Conservation (phyloP, 2,113 vertebrate genomes). For the Thomomys bottae region DNA sequence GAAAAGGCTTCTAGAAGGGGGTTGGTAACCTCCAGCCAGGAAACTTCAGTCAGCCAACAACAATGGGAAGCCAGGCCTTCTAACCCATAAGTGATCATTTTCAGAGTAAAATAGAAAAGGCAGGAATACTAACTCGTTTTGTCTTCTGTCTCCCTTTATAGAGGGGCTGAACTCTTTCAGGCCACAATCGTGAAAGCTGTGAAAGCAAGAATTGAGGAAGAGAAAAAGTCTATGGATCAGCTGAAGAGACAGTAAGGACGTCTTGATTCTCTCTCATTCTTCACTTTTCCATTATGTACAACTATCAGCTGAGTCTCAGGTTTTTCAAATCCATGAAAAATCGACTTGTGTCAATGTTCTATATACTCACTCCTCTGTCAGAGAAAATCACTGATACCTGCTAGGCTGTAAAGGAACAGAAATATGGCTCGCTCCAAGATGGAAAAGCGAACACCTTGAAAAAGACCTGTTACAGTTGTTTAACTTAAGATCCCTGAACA, state of each 20-base stretch:
- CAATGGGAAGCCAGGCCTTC: not conserved
- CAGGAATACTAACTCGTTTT: not conserved
- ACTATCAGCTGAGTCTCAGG: not conserved
- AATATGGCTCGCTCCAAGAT: not conserved
- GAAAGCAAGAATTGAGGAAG: constrained; percentile 96
- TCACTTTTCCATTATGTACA: not conserved
- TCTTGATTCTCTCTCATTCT: not conserved
- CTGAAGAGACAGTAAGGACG: constrained; percentile 97
- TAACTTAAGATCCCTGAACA: too few relatives aligned
- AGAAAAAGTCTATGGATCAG: constrained; percentile 98
- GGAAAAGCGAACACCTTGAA: too few relatives aligned
- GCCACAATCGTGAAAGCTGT: constrained; percentile 99
- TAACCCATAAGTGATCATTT: not conserved
- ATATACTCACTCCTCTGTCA: not conserved
- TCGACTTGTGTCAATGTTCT: not conserved
- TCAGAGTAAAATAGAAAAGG: not conserved
- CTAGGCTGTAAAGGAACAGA: not conserved
- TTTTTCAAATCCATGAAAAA: not conserved
- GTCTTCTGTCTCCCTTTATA: constrained; percentile 79
- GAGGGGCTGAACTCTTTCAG: constrained; percentile 98
- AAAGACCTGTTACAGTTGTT: not conserved
- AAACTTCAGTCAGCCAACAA: not conserved
- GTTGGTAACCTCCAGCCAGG: not conserved
- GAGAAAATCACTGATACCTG: not conserved
- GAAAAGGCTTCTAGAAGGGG: not conserved